phyloP scores from a whole-genome alignment of 2,888 invertebrate species.

The Phalangium opilio region DNA sequence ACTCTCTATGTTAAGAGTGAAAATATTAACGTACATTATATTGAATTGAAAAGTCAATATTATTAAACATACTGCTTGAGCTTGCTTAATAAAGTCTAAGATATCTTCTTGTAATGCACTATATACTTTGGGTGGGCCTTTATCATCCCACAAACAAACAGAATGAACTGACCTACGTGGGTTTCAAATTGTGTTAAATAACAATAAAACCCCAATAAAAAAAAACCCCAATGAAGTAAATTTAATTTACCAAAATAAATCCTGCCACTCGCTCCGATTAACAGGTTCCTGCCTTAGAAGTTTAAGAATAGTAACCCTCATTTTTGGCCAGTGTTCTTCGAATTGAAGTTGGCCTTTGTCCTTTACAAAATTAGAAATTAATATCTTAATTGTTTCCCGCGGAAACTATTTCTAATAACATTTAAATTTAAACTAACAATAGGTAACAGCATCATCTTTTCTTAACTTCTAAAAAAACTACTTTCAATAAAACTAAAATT shows the following conservation, averaged over 20 bases:
- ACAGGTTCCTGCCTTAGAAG: constrained; percentile 86
- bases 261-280: constrained; percentile 90
- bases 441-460: too few relatives aligned
- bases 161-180: constrained; percentile 61
- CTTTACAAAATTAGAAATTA: too few relatives aligned
- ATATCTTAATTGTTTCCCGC: too few relatives aligned
- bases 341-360: constrained; percentile 64
- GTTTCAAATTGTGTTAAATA: not conserved
- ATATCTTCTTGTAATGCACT: constrained; percentile 83
- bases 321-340: constrained; percentile 92
- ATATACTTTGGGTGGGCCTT: constrained; percentile 72
- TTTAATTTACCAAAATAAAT: constrained; percentile 59
- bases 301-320: constrained; percentile 85
- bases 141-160: constrained; percentile 94
- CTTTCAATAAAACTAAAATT: too few relatives aligned
- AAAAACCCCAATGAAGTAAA: not conserved
- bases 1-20: too few relatives aligned
- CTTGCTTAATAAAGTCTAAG: constrained; percentile 81
- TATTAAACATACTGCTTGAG: constrained; percentile 52
- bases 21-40: constrained; percentile 9
- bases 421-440: too few relatives aligned
- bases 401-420: too few relatives aligned
- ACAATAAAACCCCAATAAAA: not conserved
- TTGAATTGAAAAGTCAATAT: constrained; percentile 1
- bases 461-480: too few relatives aligned